These are phyloP conservation scores for Thymelicus lineola DNA, from an alignment of 2,888 invertebrate genomes.

Conservation along the genomic window DNA sequence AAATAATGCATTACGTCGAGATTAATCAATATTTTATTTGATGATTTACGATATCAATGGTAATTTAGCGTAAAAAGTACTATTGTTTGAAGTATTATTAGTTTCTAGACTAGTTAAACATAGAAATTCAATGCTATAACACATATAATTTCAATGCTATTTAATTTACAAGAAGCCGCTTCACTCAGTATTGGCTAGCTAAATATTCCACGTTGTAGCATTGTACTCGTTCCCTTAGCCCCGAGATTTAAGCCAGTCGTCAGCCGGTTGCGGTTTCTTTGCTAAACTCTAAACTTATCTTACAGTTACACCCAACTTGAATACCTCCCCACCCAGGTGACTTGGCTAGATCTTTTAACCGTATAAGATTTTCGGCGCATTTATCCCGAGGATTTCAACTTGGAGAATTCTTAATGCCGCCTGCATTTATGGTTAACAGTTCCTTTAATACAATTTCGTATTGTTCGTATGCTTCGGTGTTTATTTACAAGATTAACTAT, in stretches of 20 bases:
- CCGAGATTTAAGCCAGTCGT: constrained; percentile 75
- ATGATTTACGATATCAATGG: no score
- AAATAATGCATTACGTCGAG: no score
- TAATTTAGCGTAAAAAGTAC: no score
- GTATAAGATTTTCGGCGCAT: constrained; percentile 44
- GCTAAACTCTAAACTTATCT: constrained; percentile 75
- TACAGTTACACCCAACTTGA: constrained; percentile 74
- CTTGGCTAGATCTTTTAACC: constrained; percentile 55
- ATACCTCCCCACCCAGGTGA: constrained; percentile 71
- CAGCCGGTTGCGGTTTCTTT: constrained; percentile 79
- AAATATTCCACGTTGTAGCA: constrained; percentile 1
- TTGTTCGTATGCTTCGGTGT: constrained; percentile 12
- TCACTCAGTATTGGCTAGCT: neutral
- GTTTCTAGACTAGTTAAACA: no score
- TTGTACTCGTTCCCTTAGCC: constrained; percentile 21
- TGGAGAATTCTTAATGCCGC: constrained; percentile 59
- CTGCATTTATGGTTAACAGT: constrained; percentile 35
- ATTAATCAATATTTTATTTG: no score
- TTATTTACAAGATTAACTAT: neutral
- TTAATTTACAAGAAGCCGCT: no score
- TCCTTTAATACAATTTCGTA: constrained; percentile 38
- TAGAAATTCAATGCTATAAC: no score
- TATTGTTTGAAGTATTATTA: no score
- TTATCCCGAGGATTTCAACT: constrained; percentile 48
- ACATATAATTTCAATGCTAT: no score